These are phyloP conservation scores for Stenodema calcarata DNA, from an alignment of 2,888 invertebrate species.

Conservation along the genomic window DNA sequence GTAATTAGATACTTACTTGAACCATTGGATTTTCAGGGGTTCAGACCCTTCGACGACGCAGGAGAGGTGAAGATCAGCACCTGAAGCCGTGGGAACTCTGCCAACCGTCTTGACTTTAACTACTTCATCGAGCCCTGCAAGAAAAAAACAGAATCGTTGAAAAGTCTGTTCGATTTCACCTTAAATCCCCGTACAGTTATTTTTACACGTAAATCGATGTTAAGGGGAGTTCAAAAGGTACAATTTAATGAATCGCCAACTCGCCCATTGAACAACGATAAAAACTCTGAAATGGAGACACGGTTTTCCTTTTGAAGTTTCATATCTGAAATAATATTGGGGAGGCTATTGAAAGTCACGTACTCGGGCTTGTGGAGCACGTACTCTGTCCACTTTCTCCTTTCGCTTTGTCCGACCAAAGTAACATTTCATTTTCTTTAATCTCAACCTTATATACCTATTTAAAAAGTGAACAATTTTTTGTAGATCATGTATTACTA, in stretches of 20 bases:
- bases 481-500: no score
- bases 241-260: background rate
- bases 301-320: background rate
- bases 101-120: conserved; percentile 56
- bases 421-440: background rate
- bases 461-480: no score
- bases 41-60: conserved; percentile 73
- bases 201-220: background rate
- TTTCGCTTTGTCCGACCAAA: background rate
- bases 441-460: no score
- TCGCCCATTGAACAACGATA: no score
- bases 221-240: background rate
- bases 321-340: no score
- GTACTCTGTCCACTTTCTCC: background rate
- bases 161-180: background rate
- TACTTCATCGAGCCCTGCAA: conserved; percentile 59
- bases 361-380: no score
- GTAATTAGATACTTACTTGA: conserved; percentile 65
- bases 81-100: conserved; percentile 56
- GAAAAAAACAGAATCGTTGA: background rate
- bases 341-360: no score
- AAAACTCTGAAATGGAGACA: background rate
- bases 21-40: conserved; percentile 72
- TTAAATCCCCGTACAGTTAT: background rate
- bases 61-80: conserved; percentile 67